Conservation (phyloP, 2,888 invertebrate genomes). For the Hyles lineata region DNA sequence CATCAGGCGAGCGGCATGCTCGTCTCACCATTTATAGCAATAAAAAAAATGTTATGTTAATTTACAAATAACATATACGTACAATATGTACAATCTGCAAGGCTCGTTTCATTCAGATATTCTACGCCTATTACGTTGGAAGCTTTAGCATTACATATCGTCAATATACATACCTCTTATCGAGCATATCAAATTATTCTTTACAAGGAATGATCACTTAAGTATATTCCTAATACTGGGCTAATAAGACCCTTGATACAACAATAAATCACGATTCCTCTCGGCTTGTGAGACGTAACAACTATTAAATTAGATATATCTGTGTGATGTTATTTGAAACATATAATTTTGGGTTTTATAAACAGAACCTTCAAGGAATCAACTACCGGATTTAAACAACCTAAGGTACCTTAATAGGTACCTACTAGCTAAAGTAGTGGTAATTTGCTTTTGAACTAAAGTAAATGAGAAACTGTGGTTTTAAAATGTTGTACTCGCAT, state of each 20-base stretch:
- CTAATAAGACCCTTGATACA: constrained; percentile 14
- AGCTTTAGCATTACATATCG: background rate
- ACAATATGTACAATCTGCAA: background rate
- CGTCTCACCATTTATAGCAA: background rate
- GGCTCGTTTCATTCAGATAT: background rate
- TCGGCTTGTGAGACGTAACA: background rate
- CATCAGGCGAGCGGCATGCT: too few species aligned
- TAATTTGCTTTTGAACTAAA: too few species aligned
- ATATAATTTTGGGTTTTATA: constrained; percentile 6
- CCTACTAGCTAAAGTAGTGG: too few species aligned
- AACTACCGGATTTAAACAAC: background rate
- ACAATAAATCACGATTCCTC: constrained; percentile 19
- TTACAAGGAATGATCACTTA: constrained; percentile 4
- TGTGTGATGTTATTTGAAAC: background rate
- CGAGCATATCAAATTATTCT: background rate
- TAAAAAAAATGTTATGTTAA: constrained; percentile 2
- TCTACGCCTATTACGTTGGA: background rate
- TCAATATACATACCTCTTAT: background rate
- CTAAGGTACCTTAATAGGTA: background rate
- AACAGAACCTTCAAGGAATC: background rate
- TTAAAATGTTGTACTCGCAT: too few species aligned
- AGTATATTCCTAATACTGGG: background rate
- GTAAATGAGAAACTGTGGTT: too few species aligned
- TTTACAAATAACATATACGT: background rate
- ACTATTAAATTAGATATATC: constrained; percentile 5